Percentiles rank a stretch among this genome's conserved stretches.
Evolutionary conservation across 1,140 invertebrate species (phyloP).

Genomic region (Zaprionus inermis): DNA sequence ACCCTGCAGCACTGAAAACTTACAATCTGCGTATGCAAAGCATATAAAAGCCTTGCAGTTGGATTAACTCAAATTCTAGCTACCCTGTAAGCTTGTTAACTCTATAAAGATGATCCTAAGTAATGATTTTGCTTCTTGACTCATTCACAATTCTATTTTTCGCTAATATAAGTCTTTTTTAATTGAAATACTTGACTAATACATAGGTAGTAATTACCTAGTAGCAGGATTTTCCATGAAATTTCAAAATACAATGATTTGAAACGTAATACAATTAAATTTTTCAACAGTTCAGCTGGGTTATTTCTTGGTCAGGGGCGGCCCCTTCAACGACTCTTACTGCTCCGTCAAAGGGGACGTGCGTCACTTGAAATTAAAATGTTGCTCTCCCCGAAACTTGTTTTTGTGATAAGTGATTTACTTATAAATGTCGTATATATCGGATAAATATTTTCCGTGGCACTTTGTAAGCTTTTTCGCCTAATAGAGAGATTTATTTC

Average conservation of each 20-base stretch:
- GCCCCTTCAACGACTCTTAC: conserved; percentile 51
- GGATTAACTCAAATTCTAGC: too few species aligned
- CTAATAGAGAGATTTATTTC: conserved; percentile 26
- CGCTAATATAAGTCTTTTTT: background rate
- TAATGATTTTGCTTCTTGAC: too few species aligned
- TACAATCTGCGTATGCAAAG: too few species aligned
- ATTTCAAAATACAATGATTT: too few species aligned
- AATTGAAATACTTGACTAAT: background rate
- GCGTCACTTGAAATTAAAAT: conserved; percentile 79
- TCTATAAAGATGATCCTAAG: too few species aligned
- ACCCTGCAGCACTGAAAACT: too few species aligned
- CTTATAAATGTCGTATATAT: conserved; percentile 2
- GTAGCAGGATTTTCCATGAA: too few species aligned
- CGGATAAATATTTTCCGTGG: conserved; percentile 14
- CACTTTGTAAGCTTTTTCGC: conserved; percentile 34
- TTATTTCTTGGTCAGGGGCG: conserved; percentile 18
- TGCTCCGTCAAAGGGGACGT: conserved; percentile 38
- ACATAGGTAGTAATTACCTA: too few species aligned
- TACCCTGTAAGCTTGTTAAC: too few species aligned
- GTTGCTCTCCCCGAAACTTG: conserved; percentile 62
- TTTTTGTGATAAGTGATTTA: conserved; percentile 35
- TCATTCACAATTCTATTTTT: too few species aligned
- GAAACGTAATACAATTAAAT: too few species aligned
- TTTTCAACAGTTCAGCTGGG: conserved; percentile 14
- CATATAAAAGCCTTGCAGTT: too few species aligned